phyloP scores from a whole-genome alignment of 2,797 vertebrate genomes.

The Phataginus tricuspis region DNA sequence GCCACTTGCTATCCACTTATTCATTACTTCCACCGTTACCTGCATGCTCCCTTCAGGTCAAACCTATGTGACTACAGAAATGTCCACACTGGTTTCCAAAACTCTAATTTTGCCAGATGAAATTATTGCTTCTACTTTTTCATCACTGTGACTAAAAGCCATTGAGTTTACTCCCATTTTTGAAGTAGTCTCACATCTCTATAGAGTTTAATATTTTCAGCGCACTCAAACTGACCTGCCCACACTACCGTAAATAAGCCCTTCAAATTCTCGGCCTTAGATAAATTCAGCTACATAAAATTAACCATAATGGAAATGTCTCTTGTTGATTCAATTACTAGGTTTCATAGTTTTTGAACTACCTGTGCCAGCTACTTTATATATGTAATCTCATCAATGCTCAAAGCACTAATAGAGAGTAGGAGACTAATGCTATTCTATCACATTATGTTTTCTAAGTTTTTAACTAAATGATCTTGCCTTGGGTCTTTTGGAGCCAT shows the following conservation, averaged over 20 bases:
- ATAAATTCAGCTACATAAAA: not conserved
- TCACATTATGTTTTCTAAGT: not conserved
- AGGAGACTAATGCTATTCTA: not conserved
- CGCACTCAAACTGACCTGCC: not conserved
- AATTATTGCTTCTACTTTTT: not conserved
- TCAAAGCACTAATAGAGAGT: not conserved
- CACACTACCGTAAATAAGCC: not conserved
- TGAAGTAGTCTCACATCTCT: not conserved
- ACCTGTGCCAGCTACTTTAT: not conserved
- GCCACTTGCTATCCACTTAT: not conserved
- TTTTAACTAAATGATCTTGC: not conserved
- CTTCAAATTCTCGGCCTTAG: not conserved
- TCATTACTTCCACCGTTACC: not conserved
- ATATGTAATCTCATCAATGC: not conserved
- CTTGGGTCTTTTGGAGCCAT: not conserved
- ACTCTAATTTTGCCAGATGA: not conserved
- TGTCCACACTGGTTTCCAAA: not conserved
- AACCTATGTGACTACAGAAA: not conserved
- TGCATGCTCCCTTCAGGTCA: not conserved
- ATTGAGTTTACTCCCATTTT: not conserved
- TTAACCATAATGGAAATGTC: not conserved
- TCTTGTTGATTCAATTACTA: not conserved
- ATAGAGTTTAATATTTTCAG: not conserved
- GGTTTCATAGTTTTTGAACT: not conserved
- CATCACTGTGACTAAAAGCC: not conserved